A percentile compares a stretch with the other conserved stretches of the same genome.
Evolutionary conservation across 2,888 invertebrate species (phyloP).

Genomic region (Tillus elongatus): DNA sequence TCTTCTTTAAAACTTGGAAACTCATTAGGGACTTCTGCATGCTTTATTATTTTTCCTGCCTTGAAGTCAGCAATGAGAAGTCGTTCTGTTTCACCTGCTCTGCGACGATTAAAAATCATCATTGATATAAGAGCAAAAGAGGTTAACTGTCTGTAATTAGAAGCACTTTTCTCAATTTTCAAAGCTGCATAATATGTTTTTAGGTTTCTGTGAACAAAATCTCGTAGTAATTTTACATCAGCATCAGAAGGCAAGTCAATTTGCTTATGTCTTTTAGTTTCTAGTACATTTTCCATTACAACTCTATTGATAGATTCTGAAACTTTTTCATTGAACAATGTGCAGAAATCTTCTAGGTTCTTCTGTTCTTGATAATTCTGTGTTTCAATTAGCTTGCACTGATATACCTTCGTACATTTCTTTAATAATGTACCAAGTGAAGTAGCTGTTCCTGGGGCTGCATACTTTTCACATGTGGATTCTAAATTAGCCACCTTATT

Average conservation of each 20-base stretch:
- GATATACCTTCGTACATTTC: background rate
- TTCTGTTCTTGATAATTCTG: background rate
- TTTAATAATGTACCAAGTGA: background rate
- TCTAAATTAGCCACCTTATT: background rate
- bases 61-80: too few relatives aligned
- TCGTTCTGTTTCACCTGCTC: background rate
- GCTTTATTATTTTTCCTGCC: too few relatives aligned
- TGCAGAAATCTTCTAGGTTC: background rate
- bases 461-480: constrained; percentile 4
- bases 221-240: background rate
- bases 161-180: background rate
- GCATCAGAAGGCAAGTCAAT: background rate
- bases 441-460: background rate
- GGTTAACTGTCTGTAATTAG: background rate
- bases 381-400: constrained; percentile 1
- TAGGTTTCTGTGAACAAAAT: background rate
- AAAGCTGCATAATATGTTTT: background rate
- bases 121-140: background rate
- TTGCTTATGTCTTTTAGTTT: background rate
- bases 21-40: too few relatives aligned
- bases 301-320: background rate
- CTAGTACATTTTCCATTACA: constrained; percentile 3
- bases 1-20: too few relatives aligned
- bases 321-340: too few relatives aligned
- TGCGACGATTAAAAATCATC: too few relatives aligned